Evolutionary conservation across 2,113 vertebrate genomes (phyloP), one percentile per base, ranked within the genome.

Genomic region (Tenrec ecaudatus): DNA sequence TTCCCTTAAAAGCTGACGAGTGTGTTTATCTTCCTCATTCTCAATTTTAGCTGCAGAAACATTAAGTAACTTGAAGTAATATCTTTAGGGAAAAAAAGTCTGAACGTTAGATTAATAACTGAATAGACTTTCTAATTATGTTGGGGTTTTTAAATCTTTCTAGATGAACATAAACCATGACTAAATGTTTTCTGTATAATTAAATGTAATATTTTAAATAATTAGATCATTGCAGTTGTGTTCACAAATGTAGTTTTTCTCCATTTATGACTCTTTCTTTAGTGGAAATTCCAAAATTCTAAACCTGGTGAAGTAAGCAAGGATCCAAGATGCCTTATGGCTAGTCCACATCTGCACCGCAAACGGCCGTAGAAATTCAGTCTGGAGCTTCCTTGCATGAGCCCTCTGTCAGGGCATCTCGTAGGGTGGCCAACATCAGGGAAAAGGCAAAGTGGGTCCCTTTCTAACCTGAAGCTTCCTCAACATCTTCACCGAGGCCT

Each of bases 151-250:
- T 43, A 85, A 88, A 82, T 91, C 57, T 93, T 93, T 87, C 93
- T 68, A 62, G 93, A 53, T 86, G 86, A 97, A 96, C 79, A 96
- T 93, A 94, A 94, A 85, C 85, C 87, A 73, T 90, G 85, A 91
- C 94, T 91, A 94, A 92, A 90, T 96, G 89, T 95, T 95, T 92
- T 96, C 90, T 92, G 91, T 97, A 96, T 95, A 95, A 96, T 97
- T 95, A 91, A 94, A 96, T 79, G 77, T 90, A 96, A 94, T 94
- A 92, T 93, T 94, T 96, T 95, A 64, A 93, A 89, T 91, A 95
- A 95, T 96, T 91, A 95, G 90, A 84, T 73, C 82, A 79, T 82
- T 78, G 40, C 80, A 68, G 58, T 90, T 93, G n/a, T 77, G n/a
- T 77, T 87, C 57, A 87, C 38, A 87, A 76, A 29, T 86, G 47